Percentiles rank a stretch among this genome's conserved stretches.
Conservation (phyloP, 1,140 invertebrate species). For the Hylaeus anthracinus region DNA sequence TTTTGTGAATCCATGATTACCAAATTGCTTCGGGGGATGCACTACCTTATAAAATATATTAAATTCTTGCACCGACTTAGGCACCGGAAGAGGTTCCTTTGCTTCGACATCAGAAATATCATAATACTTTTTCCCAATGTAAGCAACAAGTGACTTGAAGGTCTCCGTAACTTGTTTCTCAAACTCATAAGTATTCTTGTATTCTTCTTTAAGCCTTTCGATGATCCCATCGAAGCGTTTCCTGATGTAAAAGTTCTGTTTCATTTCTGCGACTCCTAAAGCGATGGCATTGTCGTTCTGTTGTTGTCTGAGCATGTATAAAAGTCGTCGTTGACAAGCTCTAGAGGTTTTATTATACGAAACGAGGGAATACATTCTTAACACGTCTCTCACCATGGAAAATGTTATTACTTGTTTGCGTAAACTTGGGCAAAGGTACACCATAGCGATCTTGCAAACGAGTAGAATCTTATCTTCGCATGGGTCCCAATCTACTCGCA, state of each 20-base stretch:
- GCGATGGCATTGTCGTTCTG: slow-evolving; percentile 82
- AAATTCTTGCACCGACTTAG: slow-evolving; percentile 79
- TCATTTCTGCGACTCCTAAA: slow-evolving; percentile 84
- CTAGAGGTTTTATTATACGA: slow-evolving; percentile 86
- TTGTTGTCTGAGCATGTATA: slow-evolving; percentile 84
- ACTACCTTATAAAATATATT: slow-evolving; percentile 73
- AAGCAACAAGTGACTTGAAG: slow-evolving; percentile 74
- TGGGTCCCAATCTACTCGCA: slow-evolving; percentile 84
- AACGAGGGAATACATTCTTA: slow-evolving; percentile 81
- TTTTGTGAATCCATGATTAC: slow-evolving; percentile 64
- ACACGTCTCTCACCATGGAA: slow-evolving; percentile 83
- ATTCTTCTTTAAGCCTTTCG: slow-evolving; percentile 69
- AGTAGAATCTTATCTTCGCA: slow-evolving; percentile 85
- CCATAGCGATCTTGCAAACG: slow-evolving; percentile 85
- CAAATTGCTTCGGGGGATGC: slow-evolving; percentile 66
- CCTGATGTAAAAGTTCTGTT: slow-evolving; percentile 81
- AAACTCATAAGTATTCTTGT: slow-evolving; percentile 59
- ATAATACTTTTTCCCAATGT: slow-evolving; percentile 77
- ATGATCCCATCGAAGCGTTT: slow-evolving; percentile 72
- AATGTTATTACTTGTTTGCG: slow-evolving; percentile 79
- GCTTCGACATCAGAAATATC: slow-evolving; percentile 73
- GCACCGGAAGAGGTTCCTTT: slow-evolving; percentile 69
- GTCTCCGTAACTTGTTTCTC: slow-evolving; percentile 70
- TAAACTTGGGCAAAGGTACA: slow-evolving; percentile 83
- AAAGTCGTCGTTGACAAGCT: slow-evolving; percentile 85